Evolutionary conservation across 2,113 vertebrate genomes (phyloP), one percentile per base, ranked within the genome.

Genomic region (Peromyscus leucopus): DNA sequence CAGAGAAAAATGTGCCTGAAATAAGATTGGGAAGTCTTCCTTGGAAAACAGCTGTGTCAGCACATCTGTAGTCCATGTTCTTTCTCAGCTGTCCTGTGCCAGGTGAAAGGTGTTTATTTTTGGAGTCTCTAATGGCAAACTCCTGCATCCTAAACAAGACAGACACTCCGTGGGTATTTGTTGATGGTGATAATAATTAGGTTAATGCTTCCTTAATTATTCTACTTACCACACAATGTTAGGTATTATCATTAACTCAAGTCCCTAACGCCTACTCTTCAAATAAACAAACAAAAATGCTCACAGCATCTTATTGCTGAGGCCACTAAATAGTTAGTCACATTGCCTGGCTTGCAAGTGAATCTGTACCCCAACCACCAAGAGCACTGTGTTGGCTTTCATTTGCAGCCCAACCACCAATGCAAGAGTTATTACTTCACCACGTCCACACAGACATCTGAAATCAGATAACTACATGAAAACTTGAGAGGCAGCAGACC

Each of bases 161-260:
- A 91, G 75, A 87, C 6, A 69, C 10, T 92, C 75, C 10, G 1
- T 76, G 48, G 59, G 71, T 65, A 19, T 93, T 83, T 94, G 59
- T 59, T 95, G 78, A 79, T 17, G 9, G 36, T 84, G 39, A 79
- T 61, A 74, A 80, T 93, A 86, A 93, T 63, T 89, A 74, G 93
- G 51, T 93, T 95, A 79, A 96, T 92, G n/a, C 86, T 90, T n/a
- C 19, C 36, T 83, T 91, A 92, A 90, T 90, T 95, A 76, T 84
- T 95, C 79, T 92, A 88, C 65, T 28, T 84, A 91, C n/a, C 24
- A 90, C 63, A 95, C 36, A 71, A 93, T 74, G 55, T 57, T 91
- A 72, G 79, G 39, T 46, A 19, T 39, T 82, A 31, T 94, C 55
- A 89, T 85, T 89, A 89, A 74, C 33, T 74, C 36, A 90, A 87